A percentile compares a stretch with the other conserved stretches of the same genome.
Conservation (phyloP, 2,113 vertebrate genomes). For the Pedetes capensis region DNA sequence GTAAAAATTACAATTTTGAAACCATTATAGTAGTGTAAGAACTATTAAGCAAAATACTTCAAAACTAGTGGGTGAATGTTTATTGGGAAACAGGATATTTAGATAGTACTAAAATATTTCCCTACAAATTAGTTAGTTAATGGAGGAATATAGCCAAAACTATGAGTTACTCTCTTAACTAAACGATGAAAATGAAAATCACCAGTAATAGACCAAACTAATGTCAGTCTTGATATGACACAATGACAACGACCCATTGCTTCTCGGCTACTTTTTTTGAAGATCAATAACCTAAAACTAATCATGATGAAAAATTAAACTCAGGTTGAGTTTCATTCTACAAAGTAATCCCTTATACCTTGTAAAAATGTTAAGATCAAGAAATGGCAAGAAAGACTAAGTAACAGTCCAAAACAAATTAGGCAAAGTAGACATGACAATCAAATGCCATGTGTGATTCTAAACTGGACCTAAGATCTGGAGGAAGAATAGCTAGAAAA, state of each 20-base stretch:
- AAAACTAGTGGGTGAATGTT: background rate
- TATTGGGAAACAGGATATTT: background rate
- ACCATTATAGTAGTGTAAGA: background rate
- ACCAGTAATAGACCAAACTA: background rate
- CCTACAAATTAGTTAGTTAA: background rate
- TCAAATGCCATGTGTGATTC: background rate
- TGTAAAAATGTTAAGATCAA: background rate
- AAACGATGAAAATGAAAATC: conserved; percentile 23
- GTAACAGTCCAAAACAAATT: background rate
- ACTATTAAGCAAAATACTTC: background rate
- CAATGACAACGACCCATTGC: background rate
- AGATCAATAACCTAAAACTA: background rate
- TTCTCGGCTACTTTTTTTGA: background rate
- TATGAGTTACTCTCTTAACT: background rate
- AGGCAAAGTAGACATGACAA: background rate
- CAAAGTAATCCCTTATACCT: background rate
- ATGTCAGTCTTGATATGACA: background rate
- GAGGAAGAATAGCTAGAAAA: background rate
- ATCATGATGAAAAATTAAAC: background rate
- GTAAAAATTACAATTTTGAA: background rate
- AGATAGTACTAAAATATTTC: conserved; percentile 2
- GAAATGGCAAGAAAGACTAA: background rate
- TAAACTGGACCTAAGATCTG: background rate
- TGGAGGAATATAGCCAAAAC: background rate
- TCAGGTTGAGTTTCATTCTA: background rate